Evolutionary conservation across 2,113 vertebrate genomes (phyloP), one percentile per base, ranked within the genome.

Genomic region (Pica pica): DNA sequence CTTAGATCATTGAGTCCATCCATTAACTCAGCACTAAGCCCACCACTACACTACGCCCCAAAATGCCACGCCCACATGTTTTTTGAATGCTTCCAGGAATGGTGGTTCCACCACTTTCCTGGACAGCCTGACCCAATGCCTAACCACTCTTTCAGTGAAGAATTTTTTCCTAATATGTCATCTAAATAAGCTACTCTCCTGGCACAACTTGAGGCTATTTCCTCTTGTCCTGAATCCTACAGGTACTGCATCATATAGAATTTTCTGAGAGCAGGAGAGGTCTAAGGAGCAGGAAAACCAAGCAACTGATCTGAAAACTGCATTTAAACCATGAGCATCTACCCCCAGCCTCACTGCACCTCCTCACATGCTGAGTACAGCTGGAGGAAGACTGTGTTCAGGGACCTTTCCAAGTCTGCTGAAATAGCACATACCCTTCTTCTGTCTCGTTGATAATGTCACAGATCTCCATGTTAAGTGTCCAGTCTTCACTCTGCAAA

Each of bases 381-480:
- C 22, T 17, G 9, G 46, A 46, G 57, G 56, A 39, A 71, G 65
- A 56, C 6, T n/a, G 60, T 8, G 18, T 10, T 57, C 33, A 16
- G 50, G 59, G 93, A 78, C 46, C 76, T 88, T 74, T 67, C 28
- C 14, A 33, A 76, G 76, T 30, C 17, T 47, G 70, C 74, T 82
- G 71, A 70, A 81, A 44, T 4, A 20, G 63, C 44, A 97, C 99
- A 82, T 97, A 99, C 99, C 99, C 99, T 97, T 99, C 99, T 87
- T 99, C 99, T 31, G 99, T 99, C 97, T 99, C 99, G 52, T 99
- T 99, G 97, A 99, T 99, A 97, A 99, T 99, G 96, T 99, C 99
- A 88, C 99, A 99, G 98, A 99, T 99, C 97, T 99, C 99, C 99
- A 99, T 99, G 97, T 99, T 99, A 65, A 99, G 97, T 4, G 99